Evolutionary conservation across 2,797 vertebrate genomes (phyloP).

Genomic region (Potorous gilbertii): DNA sequence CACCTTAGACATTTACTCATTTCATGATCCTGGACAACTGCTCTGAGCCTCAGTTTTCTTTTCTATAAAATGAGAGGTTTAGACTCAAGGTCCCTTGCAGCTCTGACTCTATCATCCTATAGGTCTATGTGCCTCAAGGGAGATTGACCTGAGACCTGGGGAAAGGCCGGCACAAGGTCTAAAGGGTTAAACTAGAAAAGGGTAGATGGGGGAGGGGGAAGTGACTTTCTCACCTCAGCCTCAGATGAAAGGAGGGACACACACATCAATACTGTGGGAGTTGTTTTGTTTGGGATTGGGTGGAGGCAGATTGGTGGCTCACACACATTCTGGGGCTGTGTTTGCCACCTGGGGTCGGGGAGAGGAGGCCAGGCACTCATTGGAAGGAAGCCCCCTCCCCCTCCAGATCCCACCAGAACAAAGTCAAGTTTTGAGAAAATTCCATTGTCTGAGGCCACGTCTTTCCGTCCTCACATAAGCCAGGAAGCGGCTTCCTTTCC

Average conservation of each 20-base stretch:
- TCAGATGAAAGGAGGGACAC: constrained; percentile 75
- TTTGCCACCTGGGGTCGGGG: constrained; percentile 52
- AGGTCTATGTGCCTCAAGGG: background rate
- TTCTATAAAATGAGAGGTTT: background rate
- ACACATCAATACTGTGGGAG: constrained; percentile 68
- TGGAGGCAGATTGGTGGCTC: background rate
- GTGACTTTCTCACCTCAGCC: constrained; percentile 11
- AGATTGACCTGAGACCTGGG: background rate
- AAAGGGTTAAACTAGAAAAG: constrained; percentile 65
- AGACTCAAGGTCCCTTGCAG: background rate
- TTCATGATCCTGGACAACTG: background rate
- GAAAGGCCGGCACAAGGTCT: background rate
- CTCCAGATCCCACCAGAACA: constrained; percentile 79
- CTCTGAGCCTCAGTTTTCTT: constrained; percentile 25
- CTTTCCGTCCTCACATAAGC: constrained; percentile 80
- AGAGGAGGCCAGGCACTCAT: constrained; percentile 72
- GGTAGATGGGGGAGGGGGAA: background rate
- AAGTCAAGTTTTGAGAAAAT: constrained; percentile 79
- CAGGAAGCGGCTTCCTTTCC: constrained; percentile 80
- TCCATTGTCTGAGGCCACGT: constrained; percentile 79
- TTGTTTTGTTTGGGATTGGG: constrained; percentile 78
- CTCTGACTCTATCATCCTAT: background rate
- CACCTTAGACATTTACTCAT: background rate
- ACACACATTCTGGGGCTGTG: constrained; percentile 2
- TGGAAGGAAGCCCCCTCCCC: constrained; percentile 76